Evolutionary conservation across 2,113 vertebrate genomes (phyloP), one percentile per base, ranked within the genome.

Genomic region (Archilochus colubris): DNA sequence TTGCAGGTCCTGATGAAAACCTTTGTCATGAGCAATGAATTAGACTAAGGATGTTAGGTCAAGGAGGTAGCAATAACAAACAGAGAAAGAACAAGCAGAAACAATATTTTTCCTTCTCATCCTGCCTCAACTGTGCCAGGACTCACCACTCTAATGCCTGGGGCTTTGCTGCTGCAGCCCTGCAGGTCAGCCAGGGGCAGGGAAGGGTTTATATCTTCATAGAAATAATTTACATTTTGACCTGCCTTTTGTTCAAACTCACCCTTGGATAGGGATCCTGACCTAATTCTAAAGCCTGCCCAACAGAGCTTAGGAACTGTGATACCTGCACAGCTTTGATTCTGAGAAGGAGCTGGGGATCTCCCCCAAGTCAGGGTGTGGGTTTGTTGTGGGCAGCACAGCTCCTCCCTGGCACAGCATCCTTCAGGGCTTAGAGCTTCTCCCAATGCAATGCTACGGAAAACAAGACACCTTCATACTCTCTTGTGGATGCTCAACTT

Each of bases 261-360:
- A 10, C 21, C 51, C 73, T 40, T 55, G 44, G 53, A 7, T 13
- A 0, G 12, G 53, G 33, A 81, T 64, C 69, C 51, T 2, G 1
- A 1, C n/a, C 62, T 57, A 53, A 27, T 1, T 17, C 27, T 66
- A 30, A 25, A 74, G 27, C 74, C 64, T 53, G 53, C 11, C 38
- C 53, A 19, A 0, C 19, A 25, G 30, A 25, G 51, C 81, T 53
- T 23, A 10, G 63, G 69, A 28, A 5, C 4, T 62, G 78, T 5
- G 75, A 3, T 48, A 33, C 38, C 24, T 38, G 2, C 59, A 5
- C 2, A 3, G 43, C 14, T 58, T 4, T 16, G 50, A 14, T 36
- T n/a, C 31, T 6, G 7, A 9, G 6, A 1, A 43, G 28, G 50
- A n/a, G 2, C 11, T 1, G 19, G 4, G 27, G 22, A 30, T 10